Evolutionary conservation across 2,888 invertebrate genomes (phyloP), one percentile per base, ranked within the genome.

Genomic region (Rotaria macrura): DNA sequence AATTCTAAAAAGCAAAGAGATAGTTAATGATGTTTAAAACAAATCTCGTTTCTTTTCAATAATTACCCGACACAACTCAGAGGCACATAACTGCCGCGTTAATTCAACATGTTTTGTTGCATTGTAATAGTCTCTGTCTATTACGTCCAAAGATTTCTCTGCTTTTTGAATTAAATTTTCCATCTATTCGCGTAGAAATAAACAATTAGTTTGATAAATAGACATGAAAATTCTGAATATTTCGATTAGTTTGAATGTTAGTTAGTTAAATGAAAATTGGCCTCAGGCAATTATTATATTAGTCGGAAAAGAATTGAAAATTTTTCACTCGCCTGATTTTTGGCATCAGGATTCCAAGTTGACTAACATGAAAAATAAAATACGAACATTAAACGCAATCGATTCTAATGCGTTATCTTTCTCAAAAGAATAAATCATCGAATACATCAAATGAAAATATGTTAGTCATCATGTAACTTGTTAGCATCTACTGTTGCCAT

Each of bases 101-200:
- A 55, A 47, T 52, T 86, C 86, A 14, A 86, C 72, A 1, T 49
- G 7, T 25, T 25, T 20, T n/a, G 84, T 84, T 17, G 86, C 25
- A 17, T 74, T 55, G 74, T 86, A 84, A 47, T 74, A 86, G 54
- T 84, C 79, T 29, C 6, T 29, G n/a, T 86, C 86, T 7, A 55
- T 57, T 25, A 40, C 34, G 54, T 86, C 29, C 34, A 86, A 57
- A 2, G 83, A 29, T 20, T 86, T 84, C n/a, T 54, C 20, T 2
- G 84, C 43, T 79, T 84, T 86, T 47, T 3, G 9, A 49, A 86
- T 79, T 29, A 34, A 40, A 2, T 34, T 25, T n/a, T 84, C 84
- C 9, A 85, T 23, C 40, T 85, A 34, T 34, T 17, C 20, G 25
- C n/a, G n/a, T n/a, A 34, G 14, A 65, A 1, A 34, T 25, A 54